phyloP scores from a whole-genome alignment of 2,797 vertebrate genomes.

The Macropodus opercularis region DNA sequence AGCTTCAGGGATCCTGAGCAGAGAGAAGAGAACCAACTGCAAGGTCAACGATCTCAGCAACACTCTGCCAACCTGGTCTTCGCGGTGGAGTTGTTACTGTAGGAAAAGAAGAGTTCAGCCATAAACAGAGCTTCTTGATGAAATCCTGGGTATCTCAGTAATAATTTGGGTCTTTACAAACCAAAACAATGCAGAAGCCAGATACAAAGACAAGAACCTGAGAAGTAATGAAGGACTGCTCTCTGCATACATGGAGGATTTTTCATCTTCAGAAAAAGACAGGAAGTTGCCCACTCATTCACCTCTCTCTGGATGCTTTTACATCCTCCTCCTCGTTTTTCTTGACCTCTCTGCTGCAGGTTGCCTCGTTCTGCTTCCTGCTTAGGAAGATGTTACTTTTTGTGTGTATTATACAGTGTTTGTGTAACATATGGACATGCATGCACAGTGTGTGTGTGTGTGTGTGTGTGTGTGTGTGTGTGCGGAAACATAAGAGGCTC shows the following conservation, averaged over 20 bases:
- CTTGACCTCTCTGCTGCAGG: conserved; percentile 17
- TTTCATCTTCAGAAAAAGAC: conserved; percentile 4
- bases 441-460: conserved; percentile 4
- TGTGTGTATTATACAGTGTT: background rate
- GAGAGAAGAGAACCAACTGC: too few species aligned
- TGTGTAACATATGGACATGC: conserved; percentile 8
- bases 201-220: background rate
- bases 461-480: conserved; percentile 15
- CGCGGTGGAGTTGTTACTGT: too few species aligned
- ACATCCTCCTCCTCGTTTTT: conserved; percentile 14
- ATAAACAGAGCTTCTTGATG: too few species aligned
- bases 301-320: conserved; percentile 17
- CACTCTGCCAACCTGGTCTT: too few species aligned
- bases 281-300: conserved; percentile 38
- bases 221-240: background rate
- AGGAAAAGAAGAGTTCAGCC: too few species aligned
- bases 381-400: background rate
- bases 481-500: conserved; percentile 42
- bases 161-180: background rate
- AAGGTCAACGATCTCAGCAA: too few species aligned
- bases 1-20: too few species aligned
- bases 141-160: too few species aligned
- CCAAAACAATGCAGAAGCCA: background rate
- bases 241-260: conserved; percentile 25
- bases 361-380: background rate